These are phyloP conservation scores for Dendroctonus valens DNA, from an alignment of 1,140 invertebrate genomes.

Conservation along the genomic window DNA sequence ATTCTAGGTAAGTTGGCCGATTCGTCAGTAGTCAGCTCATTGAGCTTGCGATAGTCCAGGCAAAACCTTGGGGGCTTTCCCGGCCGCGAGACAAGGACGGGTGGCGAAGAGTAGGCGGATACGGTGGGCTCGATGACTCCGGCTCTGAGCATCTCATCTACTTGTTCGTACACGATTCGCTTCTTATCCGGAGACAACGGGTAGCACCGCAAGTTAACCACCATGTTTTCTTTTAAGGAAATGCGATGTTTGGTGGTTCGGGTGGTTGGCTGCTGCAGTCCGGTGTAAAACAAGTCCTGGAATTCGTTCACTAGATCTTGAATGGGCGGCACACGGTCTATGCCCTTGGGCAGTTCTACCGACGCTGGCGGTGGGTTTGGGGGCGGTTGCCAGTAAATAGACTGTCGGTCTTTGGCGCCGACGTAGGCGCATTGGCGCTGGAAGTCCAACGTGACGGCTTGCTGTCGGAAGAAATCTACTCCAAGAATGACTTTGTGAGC, in stretches of 20 bases:
- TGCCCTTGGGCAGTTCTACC: no score
- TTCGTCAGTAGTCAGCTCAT: slow-evolving; percentile 47
- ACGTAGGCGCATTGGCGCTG: no score
- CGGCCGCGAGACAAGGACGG: slow-evolving; percentile 33
- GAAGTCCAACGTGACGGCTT: no score
- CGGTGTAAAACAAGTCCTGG: slow-evolving; percentile 1
- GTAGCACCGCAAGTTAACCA: neutral
- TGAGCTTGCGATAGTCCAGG: slow-evolving; percentile 47
- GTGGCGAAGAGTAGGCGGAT: slow-evolving; percentile 16
- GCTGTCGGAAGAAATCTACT: no score
- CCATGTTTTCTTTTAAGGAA: neutral
- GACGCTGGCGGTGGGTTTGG: no score
- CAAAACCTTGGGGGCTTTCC: slow-evolving; percentile 38
- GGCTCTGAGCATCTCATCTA: slow-evolving; percentile 27
- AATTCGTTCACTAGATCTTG: neutral
- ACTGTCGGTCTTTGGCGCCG: no score
- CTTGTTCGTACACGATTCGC: slow-evolving; percentile 10
- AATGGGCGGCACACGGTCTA: neutral
- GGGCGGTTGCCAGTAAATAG: no score
- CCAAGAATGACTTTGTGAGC: no score
- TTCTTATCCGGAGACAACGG: slow-evolving; percentile 7
- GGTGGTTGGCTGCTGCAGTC: slow-evolving; percentile 4
- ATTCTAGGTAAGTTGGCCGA: slow-evolving; percentile 39
- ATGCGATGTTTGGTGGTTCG: neutral
- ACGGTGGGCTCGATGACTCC: slow-evolving; percentile 21